A percentile compares a stretch with the other conserved stretches of the same genome.
phyloP scores from a whole-genome alignment of 2,113 vertebrate genomes.

The Muntiacus muntjak region DNA sequence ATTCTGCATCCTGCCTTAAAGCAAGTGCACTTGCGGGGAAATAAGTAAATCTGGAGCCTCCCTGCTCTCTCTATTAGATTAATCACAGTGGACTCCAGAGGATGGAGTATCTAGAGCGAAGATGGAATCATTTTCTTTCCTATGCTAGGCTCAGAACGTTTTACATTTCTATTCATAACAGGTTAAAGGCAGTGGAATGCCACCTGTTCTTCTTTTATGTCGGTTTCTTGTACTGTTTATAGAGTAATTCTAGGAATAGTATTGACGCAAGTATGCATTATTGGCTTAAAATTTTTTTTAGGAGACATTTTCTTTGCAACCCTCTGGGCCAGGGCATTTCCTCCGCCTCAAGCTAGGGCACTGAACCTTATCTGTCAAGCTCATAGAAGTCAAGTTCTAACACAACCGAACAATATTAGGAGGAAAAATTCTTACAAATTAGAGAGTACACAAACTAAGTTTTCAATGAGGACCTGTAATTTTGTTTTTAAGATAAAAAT shows the following conservation, averaged over 20 bases:
- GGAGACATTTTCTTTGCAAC: background rate
- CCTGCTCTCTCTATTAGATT: background rate
- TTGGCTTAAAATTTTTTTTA: background rate
- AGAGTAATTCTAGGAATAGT: background rate
- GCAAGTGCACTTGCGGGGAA: background rate
- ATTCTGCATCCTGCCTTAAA: background rate
- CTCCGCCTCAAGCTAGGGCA: background rate
- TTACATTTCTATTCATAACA: background rate
- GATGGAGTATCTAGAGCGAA: background rate
- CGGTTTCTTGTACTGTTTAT: background rate
- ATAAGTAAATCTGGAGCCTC: background rate
- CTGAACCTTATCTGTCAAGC: background rate
- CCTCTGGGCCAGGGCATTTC: background rate
- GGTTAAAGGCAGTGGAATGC: background rate
- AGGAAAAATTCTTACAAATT: background rate
- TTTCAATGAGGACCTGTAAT: background rate
- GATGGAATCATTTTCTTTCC: background rate
- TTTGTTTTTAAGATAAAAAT: background rate
- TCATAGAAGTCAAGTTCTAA: background rate
- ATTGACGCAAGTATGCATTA: background rate
- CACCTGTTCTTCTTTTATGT: background rate
- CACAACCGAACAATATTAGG: background rate
- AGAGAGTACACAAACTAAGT: background rate
- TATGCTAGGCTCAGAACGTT: background rate
- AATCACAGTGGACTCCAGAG: background rate